Percentiles rank a stretch among this genome's conserved stretches.
Conservation (phyloP, 1,140 invertebrate species). For the Brachystomella parvula region DNA sequence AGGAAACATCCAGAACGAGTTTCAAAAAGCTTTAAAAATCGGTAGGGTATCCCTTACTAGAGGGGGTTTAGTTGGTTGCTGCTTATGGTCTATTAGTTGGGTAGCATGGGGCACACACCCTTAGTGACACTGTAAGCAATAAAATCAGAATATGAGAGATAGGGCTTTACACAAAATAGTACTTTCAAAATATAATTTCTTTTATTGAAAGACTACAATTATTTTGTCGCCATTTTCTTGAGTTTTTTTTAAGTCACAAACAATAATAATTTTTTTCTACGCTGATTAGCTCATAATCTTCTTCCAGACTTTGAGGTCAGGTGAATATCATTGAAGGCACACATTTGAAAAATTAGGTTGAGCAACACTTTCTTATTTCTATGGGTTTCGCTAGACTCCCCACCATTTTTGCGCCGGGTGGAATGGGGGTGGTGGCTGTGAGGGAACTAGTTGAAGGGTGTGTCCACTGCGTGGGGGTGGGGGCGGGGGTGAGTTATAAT, state of each 20-base stretch:
- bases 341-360: neutral
- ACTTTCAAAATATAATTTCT: neutral
- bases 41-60: no score
- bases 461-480: neutral
- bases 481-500: neutral
- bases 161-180: neutral
- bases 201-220: neutral
- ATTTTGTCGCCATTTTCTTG: neutral
- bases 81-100: no score
- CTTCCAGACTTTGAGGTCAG: neutral
- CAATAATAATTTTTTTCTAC: neutral
- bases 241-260: neutral
- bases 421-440: neutral
- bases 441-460: neutral
- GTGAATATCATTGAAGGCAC: constrained; percentile 3
- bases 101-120: no score
- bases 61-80: no score
- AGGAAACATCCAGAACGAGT: no score
- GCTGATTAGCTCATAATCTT: neutral
- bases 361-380: neutral
- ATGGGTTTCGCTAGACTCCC: neutral
- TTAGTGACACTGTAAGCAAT: no score
- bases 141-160: neutral
- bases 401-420: constrained; percentile 3
- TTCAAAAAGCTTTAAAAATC: no score